A percentile compares a stretch with the other conserved stretches of the same genome.
phyloP scores from a whole-genome alignment of 2,797 vertebrate species.

The Pipistrellus nathusii region DNA sequence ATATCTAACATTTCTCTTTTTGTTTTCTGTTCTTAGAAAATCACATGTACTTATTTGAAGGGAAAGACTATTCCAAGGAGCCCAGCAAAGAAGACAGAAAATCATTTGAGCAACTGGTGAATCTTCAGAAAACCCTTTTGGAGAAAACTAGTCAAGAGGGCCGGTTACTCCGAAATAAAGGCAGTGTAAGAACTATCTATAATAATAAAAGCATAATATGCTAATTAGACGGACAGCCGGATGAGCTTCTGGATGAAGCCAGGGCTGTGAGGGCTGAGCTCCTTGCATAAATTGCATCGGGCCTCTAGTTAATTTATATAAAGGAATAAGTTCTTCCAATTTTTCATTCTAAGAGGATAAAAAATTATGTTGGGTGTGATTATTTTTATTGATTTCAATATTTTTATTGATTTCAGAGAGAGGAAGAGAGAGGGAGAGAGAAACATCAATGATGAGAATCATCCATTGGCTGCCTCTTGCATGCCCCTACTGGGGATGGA shows the following conservation, averaged over 20 bases:
- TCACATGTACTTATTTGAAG: conserved; percentile 97
- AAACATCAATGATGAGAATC: no score
- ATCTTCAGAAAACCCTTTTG: conserved; percentile 88
- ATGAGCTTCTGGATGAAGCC: no score
- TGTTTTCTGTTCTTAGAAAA: conserved; percentile 85
- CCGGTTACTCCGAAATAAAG: conserved; percentile 90
- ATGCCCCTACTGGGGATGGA: no score
- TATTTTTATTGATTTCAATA: no score
- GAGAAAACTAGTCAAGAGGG: conserved; percentile 86
- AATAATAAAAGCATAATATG: no score
- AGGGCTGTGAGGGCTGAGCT: no score
- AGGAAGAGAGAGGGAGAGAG: no score
- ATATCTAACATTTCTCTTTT: conserved; percentile 52
- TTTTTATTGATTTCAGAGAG: no score
- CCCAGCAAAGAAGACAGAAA: conserved; percentile 92
- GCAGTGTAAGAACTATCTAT: conserved; percentile 87
- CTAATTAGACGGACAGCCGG: no score
- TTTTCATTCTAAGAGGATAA: background rate
- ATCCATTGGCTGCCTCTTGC: no score
- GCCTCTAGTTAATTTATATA: background rate
- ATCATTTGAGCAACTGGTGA: conserved; percentile 90
- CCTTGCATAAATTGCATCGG: no score
- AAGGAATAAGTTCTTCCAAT: background rate
- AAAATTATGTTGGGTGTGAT: no score
- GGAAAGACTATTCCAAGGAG: conserved; percentile 96